Conservation (phyloP, 2,888 invertebrate species). For the Drosophila limbata region DNA sequence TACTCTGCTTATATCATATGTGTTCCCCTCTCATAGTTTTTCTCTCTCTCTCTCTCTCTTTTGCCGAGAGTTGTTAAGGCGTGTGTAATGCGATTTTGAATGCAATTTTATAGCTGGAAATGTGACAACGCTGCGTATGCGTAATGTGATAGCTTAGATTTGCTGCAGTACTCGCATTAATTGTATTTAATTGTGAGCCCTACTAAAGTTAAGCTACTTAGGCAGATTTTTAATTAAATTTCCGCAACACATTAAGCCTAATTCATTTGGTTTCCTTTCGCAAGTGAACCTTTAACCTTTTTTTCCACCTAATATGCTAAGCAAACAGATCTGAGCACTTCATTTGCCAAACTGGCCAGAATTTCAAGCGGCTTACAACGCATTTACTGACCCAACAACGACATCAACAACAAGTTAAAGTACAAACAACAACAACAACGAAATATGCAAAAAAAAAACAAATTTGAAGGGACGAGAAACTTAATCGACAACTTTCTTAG, state of each 20-base stretch:
- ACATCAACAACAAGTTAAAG: conserved; percentile 28
- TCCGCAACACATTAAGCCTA: conserved; percentile 38
- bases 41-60: not conserved
- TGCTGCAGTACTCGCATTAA: conserved; percentile 19
- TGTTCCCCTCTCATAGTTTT: conserved; percentile 5
- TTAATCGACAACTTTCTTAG: conserved; percentile 77
- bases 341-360: conserved; percentile 53
- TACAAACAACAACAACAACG: conserved; percentile 12
- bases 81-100: conserved; percentile 52
- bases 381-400: conserved; percentile 59
- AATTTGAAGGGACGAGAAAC: conserved; percentile 64
- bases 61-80: conserved; percentile 37
- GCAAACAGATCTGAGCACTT: conserved; percentile 77
- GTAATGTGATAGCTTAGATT: conserved; percentile 31
- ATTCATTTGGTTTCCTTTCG: conserved; percentile 41
- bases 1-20: conserved; percentile 13
- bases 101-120: conserved; percentile 16
- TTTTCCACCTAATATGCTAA: conserved; percentile 53
- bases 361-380: conserved; percentile 58
- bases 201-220: conserved; percentile 15
- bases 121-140: conserved; percentile 37
- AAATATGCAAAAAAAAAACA: conserved; percentile 35
- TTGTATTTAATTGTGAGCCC: conserved; percentile 34
- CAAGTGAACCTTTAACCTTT: conserved; percentile 25
- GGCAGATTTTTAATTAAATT: conserved; percentile 53